Conservation (phyloP, 2,113 vertebrate species). For the Setophaga petechia region DNA sequence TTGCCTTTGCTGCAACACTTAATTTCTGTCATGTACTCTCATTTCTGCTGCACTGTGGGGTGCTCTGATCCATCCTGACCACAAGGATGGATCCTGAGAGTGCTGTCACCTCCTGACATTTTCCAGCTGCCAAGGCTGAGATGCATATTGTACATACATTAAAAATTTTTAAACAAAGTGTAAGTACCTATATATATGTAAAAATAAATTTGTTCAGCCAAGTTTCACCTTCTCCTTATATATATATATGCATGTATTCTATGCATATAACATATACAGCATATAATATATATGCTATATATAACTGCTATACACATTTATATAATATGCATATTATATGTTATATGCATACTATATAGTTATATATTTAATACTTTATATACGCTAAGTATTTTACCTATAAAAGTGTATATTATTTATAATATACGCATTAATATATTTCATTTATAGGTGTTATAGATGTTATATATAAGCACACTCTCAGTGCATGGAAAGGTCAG, state of each 20-base stretch:
- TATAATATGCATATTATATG: neutral
- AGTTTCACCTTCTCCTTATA: neutral
- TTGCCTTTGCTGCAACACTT: accelerated
- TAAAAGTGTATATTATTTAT: neutral
- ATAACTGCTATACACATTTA: neutral
- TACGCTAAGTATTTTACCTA: neutral
- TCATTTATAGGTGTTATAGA: neutral
- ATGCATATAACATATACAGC: neutral
- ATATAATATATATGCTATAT: neutral
- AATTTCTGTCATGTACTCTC: neutral
- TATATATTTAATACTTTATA: neutral
- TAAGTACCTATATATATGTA: neutral
- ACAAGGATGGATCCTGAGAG: neutral
- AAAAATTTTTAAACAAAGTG: neutral
- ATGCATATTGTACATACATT: neutral
- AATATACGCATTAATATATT: neutral
- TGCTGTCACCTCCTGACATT: neutral
- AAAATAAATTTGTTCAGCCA: neutral
- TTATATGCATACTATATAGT: too few relatives aligned
- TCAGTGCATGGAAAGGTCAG: neutral
- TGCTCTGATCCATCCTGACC: neutral
- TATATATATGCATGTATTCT: neutral
- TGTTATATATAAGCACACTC: accelerated
- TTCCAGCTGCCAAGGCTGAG: neutral
- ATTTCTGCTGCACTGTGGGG: neutral